These are phyloP conservation scores for Rhinoderma darwinii DNA, from an alignment of 2,113 vertebrate genomes.

Conservation along the genomic window DNA sequence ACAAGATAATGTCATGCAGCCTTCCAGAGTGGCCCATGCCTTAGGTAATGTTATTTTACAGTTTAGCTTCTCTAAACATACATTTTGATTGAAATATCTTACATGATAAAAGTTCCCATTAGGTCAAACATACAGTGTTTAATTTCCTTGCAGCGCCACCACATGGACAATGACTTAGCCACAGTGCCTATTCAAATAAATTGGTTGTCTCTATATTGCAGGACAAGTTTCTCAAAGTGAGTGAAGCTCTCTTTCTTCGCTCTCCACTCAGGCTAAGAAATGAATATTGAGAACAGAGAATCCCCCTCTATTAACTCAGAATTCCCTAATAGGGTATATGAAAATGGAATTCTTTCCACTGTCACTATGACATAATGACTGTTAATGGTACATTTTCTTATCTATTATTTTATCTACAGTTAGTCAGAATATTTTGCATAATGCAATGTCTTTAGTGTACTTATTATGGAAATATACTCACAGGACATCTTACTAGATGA, in stretches of 20 bases:
- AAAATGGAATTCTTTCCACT: too few species aligned
- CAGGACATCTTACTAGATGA: background rate
- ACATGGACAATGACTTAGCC: too few species aligned
- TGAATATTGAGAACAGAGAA: background rate
- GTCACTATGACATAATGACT: too few species aligned
- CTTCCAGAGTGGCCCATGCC: constrained; percentile 79
- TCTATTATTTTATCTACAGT: background rate
- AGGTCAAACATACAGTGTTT: too few species aligned
- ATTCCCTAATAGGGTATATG: background rate
- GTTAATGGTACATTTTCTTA: background rate
- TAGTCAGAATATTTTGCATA: background rate
- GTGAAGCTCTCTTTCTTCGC: background rate
- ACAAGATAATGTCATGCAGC: constrained; percentile 81
- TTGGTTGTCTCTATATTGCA: background rate
- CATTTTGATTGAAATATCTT: background rate
- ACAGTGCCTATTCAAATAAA: background rate
- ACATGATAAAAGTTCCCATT: background rate
- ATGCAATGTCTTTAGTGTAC: background rate
- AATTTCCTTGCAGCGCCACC: too few species aligned
- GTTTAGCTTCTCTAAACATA: background rate
- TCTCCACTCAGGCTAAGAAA: background rate
- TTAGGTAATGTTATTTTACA: constrained; percentile 71
- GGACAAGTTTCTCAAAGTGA: too few species aligned
- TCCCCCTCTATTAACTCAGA: too few species aligned
- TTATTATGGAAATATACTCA: background rate